Evolutionary conservation across 2,888 invertebrate genomes (phyloP).

Genomic region (Rhamphomyia laevipes): DNA sequence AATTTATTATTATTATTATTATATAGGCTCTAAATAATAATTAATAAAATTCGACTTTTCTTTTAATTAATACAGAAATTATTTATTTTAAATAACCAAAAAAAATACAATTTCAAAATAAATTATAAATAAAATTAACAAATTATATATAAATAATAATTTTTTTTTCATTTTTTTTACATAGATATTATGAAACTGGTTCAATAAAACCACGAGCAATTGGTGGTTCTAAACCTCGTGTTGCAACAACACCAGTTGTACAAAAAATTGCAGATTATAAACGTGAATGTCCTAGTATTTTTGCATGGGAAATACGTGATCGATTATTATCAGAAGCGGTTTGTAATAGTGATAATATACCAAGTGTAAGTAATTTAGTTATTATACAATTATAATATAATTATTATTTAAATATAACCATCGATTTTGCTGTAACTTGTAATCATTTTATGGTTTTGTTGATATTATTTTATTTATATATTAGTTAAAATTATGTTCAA

Average conservation of each 20-base stretch:
- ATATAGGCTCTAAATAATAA: no score
- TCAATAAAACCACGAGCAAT: constrained; percentile 95
- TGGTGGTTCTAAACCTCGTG: constrained; percentile 92
- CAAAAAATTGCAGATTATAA: constrained; percentile 94
- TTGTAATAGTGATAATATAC: constrained; percentile 96
- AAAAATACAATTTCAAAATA: no score
- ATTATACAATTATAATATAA: background rate
- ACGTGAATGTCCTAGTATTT: constrained; percentile 93
- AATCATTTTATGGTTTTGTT: no score
- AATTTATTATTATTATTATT: no score
- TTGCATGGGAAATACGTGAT: constrained; percentile 97
- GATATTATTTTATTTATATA: background rate
- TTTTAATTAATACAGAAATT: no score
- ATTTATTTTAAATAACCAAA: no score
- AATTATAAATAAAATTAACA: no score
- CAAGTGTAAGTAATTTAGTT: constrained; percentile 70
- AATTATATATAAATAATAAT: background rate
- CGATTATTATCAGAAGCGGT: constrained; percentile 86
- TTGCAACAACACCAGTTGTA: constrained; percentile 88
- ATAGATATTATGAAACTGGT: constrained; percentile 96
- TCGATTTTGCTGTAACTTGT: no score
- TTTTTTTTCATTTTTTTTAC: constrained; percentile 1
- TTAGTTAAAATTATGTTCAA: background rate
- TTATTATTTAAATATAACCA: background rate
- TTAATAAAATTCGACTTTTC: no score